Conservation (phyloP, 2,113 vertebrate genomes). For the Callaeas wilsoni region DNA sequence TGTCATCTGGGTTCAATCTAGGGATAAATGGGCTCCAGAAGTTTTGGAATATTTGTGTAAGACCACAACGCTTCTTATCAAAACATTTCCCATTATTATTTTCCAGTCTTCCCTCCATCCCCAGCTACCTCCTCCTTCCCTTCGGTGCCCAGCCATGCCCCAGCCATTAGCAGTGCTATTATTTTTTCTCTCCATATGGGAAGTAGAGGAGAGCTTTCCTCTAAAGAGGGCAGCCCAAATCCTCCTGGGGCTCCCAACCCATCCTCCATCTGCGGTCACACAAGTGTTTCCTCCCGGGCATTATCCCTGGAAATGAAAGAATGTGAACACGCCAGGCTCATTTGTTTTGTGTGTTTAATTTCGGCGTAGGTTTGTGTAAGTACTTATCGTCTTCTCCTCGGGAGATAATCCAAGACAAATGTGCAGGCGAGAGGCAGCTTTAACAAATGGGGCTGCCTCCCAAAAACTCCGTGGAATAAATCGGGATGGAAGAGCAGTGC, state of each 20-base stretch:
- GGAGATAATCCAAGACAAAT: conserved; percentile 53
- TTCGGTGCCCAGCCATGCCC: not conserved
- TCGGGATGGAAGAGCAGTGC: not conserved
- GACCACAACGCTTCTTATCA: conserved; percentile 45
- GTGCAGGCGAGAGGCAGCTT: not conserved
- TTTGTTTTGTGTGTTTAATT: conserved; percentile 61
- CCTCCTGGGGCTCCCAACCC: not conserved
- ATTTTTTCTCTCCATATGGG: not conserved
- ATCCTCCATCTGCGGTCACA: conserved; percentile 24
- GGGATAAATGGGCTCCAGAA: conserved; percentile 52
- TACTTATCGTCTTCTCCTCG: conserved; percentile 29
- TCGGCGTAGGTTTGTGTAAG: conserved; percentile 45
- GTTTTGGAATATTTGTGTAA: conserved; percentile 42
- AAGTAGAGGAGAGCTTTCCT: not conserved
- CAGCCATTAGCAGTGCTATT: not conserved
- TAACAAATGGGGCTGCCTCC: conserved; percentile 31
- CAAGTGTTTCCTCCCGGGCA: conserved; percentile 27
- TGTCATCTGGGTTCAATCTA: conserved; percentile 54
- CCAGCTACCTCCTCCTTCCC: conserved; percentile 32
- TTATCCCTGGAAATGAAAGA: conserved; percentile 39
- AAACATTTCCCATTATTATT: conserved; percentile 55
- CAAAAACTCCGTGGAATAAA: not conserved
- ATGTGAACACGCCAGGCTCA: conserved; percentile 13
- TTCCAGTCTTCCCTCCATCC: not conserved
- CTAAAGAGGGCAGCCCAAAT: not conserved